phyloP scores from a whole-genome alignment of 2,113 vertebrate species.

The Rattus rattus region DNA sequence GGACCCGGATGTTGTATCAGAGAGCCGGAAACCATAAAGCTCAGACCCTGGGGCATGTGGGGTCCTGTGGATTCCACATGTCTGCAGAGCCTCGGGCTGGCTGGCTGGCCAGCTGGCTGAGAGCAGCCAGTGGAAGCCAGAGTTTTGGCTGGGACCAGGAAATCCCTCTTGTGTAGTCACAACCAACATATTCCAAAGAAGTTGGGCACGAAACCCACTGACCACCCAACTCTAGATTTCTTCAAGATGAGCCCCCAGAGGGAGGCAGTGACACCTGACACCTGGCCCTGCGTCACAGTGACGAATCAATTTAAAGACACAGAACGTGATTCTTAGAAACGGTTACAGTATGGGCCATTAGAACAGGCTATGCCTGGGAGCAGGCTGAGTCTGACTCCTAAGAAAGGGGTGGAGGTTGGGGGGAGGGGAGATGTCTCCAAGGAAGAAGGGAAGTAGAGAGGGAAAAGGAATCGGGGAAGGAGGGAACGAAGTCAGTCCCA shows the following conservation, averaged over 20 bases:
- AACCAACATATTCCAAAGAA: not conserved
- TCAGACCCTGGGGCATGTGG: not conserved
- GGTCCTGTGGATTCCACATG: not conserved
- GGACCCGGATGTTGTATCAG: not conserved
- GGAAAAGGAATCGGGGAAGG: not conserved
- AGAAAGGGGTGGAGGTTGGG: not conserved
- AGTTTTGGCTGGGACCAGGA: conserved; percentile 34
- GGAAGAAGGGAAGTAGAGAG: not conserved
- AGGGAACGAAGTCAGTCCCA: not conserved
- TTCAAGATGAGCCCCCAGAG: conserved; percentile 76
- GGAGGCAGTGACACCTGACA: conserved; percentile 78
- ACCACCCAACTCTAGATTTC: conserved; percentile 63
- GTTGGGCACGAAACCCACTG: not conserved
- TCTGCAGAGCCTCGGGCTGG: not conserved
- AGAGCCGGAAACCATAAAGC: not conserved
- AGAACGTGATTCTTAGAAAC: conserved; percentile 62
- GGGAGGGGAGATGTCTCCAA: not conserved
- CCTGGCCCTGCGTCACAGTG: conserved; percentile 69
- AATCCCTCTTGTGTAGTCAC: not conserved
- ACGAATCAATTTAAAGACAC: conserved; percentile 78
- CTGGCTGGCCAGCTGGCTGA: not conserved
- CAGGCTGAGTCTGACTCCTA: not conserved
- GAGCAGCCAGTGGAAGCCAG: not conserved
- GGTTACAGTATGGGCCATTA: conserved; percentile 4
- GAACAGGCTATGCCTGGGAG: conserved; percentile 64